Evolutionary conservation across 2,113 vertebrate species (phyloP), one percentile per base, ranked within the genome.

Genomic region (Nyctereutes procyonoides): DNA sequence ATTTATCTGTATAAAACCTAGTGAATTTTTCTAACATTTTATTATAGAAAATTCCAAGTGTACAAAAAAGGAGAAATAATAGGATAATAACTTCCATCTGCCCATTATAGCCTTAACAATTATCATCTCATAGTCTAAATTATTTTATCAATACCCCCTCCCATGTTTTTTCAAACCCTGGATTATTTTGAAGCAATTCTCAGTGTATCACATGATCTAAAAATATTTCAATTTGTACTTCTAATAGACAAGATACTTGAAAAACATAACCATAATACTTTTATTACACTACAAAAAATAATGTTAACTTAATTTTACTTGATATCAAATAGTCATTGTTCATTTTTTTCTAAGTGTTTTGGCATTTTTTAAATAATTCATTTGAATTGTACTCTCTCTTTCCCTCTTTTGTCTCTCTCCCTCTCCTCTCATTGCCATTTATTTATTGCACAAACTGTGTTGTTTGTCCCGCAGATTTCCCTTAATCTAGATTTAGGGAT

Each of bases 231-330:
- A 24, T 32, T n/a, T 89, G 10, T 65, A 65, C 80, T 89, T 85
- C 35, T 83, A 69, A 76, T 69, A 51, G 15, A 60, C 38, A 35
- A 2, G 30, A 51, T 60, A 53, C 26, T 77, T 89, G 19, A 63
- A 90, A 81, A 55, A 63, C 14, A 30, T 73, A 43, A 43, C 13
- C n/a, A 71, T 35, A 43, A 60, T 60, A 51, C 2, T 32, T 51
- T n/a, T 63, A 43, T 71, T 65, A 53, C 15, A 87, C 16, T 88
- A 35, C 17, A 51, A 56, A 90, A 91, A 55, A 24, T 80, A 63
- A 48, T 38, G 48, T 43, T 62, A 67, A 35, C n/a, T 82, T 95
- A 56, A n/a, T 95, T 93, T 93, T 71, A n/a, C 22, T 93, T 77
- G 43, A 65, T 92, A 38, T 43, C 38, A 53, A 60, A 63, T 16